Evolutionary conservation across 2,113 vertebrate genomes (phyloP).

Genomic region (Barnardius zonarius): DNA sequence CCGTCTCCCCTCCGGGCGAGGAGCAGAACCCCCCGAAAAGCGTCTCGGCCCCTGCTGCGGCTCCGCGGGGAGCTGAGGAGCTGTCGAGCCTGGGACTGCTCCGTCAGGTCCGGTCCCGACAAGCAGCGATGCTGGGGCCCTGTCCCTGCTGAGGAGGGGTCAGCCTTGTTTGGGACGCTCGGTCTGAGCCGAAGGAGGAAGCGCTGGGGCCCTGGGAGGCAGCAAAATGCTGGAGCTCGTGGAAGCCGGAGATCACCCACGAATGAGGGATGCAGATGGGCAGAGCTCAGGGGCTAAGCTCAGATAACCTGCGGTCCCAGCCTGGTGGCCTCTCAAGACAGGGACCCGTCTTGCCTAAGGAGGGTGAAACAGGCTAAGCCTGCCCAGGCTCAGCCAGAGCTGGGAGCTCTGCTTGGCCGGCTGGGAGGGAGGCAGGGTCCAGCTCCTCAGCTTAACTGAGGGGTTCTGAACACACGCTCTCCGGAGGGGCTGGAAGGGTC

Average conservation of each 20-base stretch:
- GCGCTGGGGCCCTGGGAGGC: background rate
- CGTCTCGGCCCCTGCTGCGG: background rate
- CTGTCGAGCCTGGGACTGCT: rapidly evolving
- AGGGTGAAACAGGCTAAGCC: too few relatives aligned
- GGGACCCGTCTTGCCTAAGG: background rate
- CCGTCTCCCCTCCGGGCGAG: too few relatives aligned
- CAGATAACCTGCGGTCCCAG: background rate
- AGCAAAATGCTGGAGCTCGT: background rate
- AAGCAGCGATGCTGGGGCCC: background rate
- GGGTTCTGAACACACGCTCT: rapidly evolving
- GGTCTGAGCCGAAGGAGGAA: background rate
- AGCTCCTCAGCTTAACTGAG: background rate
- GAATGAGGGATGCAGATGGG: background rate
- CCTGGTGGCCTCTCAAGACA: background rate
- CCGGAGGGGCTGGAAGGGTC: background rate
- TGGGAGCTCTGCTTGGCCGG: background rate
- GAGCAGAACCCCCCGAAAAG: background rate
- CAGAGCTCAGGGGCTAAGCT: background rate
- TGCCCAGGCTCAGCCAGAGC: background rate
- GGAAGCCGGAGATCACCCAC: background rate
- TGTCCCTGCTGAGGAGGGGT: background rate
- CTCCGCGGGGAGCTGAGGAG: background rate
- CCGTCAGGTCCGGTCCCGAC: rapidly evolving
- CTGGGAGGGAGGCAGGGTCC: background rate
- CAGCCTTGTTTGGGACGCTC: background rate